phyloP scores from a whole-genome alignment of 2,888 invertebrate genomes.

The Ochlodes sylvanus region DNA sequence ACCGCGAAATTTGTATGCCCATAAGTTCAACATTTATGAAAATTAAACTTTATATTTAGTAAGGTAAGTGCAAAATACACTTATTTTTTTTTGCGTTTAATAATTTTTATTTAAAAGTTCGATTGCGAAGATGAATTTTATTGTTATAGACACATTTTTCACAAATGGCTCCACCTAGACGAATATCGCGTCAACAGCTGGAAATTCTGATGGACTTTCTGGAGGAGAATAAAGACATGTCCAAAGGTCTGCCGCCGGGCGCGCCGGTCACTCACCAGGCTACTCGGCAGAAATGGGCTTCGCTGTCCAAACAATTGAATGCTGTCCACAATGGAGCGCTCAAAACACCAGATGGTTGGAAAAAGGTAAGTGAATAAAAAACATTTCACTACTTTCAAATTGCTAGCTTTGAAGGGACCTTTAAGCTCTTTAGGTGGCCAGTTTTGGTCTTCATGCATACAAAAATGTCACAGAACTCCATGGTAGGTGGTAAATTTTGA shows the following conservation, averaged over 20 bases:
- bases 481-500: no score
- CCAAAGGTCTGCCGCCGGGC: slow-evolving; percentile 62
- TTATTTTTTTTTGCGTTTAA: not conserved
- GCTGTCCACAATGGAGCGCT: slow-evolving; percentile 63
- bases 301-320: slow-evolving; percentile 68
- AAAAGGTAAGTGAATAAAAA: slow-evolving; percentile 69
- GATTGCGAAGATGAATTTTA: no score
- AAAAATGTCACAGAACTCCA: no score
- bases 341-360: slow-evolving; percentile 73
- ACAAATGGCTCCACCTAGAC: slow-evolving; percentile 76
- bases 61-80: not conserved
- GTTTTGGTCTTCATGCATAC: no score
- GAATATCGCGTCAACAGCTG: slow-evolving; percentile 65
- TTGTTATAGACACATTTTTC: not conserved
- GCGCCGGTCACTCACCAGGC: slow-evolving; percentile 62
- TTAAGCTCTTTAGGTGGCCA: no score
- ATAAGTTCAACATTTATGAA: not conserved
- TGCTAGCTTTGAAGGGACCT: no score
- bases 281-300: slow-evolving; percentile 67
- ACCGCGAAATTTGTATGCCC: slow-evolving; percentile 55
- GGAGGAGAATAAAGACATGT: slow-evolving; percentile 68
- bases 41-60: not conserved
- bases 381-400: not conserved
- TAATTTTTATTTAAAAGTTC: no score
- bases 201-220: slow-evolving; percentile 71